phyloP scores from a whole-genome alignment of 1,140 invertebrate genomes.

The Microplitis mediator region DNA sequence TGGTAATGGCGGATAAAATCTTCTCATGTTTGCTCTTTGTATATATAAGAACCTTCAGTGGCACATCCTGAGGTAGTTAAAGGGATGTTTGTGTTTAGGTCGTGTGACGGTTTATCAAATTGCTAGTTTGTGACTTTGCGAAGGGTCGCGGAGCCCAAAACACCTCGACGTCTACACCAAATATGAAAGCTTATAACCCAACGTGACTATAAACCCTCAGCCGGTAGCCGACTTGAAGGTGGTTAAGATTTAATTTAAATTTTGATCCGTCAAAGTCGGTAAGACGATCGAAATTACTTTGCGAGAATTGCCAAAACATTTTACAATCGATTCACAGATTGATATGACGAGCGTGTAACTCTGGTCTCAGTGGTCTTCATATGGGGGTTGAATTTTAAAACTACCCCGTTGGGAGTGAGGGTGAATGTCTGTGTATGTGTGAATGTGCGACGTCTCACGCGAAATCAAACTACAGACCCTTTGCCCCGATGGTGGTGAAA shows the following conservation, averaged over 20 bases:
- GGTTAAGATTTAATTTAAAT: too few species aligned
- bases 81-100: not conserved
- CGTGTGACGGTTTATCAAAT: conserved; percentile 29
- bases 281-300: too few species aligned
- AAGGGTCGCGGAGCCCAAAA: not conserved
- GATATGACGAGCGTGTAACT: conserved; percentile 32
- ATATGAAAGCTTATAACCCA: not conserved
- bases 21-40: not conserved
- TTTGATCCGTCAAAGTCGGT: too few species aligned
- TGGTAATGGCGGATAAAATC: not conserved
- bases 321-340: conserved; percentile 25
- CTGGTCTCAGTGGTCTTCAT: conserved; percentile 26
- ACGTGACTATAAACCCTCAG: not conserved
- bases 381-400: conserved; percentile 39
- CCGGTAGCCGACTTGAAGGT: too few species aligned
- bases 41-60: not conserved
- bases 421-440: conserved; percentile 7
- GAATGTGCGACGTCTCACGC: conserved; percentile 16
- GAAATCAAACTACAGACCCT: conserved; percentile 24
- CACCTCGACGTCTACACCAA: not conserved
- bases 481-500: conserved; percentile 23
- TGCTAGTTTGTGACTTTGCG: not conserved
- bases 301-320: not conserved
- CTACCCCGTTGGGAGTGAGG: conserved; percentile 23
- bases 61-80: not conserved